These are phyloP conservation scores for Lochmaea capreae DNA, from an alignment of 2,888 invertebrate genomes.

Conservation along the genomic window DNA sequence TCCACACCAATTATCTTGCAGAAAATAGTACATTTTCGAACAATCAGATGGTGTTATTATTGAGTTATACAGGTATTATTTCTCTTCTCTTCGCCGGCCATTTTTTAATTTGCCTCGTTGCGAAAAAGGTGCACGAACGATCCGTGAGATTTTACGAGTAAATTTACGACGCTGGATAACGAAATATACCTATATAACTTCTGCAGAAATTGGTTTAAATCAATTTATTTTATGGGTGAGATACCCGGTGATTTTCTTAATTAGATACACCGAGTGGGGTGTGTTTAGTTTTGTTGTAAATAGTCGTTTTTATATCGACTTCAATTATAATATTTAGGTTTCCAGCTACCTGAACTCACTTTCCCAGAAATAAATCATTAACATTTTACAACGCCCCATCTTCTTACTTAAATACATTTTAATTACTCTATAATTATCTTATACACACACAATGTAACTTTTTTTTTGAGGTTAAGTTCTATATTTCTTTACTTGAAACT, in stretches of 20 bases:
- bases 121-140: conserved; percentile 43
- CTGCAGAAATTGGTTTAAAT: conserved; percentile 46
- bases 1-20: conserved; percentile 48
- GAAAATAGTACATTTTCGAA: conserved; percentile 38
- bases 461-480: too few relatives aligned
- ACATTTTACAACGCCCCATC: too few relatives aligned
- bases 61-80: conserved; percentile 52
- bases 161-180: conserved; percentile 46
- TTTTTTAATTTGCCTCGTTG: conserved; percentile 47
- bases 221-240: conserved; percentile 44
- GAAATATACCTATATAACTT: conserved; percentile 41
- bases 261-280: conserved; percentile 35
- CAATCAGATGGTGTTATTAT: conserved; percentile 52
- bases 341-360: conserved; percentile 20
- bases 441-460: too few relatives aligned
- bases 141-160: conserved; percentile 46
- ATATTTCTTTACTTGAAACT: too few relatives aligned
- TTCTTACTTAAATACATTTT: neutral
- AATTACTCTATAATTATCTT: too few relatives aligned
- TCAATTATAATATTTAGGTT: conserved; percentile 20
- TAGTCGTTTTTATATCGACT: conserved; percentile 24
- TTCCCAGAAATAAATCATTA: neutral
- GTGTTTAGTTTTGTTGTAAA: conserved; percentile 33
- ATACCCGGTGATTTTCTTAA: conserved; percentile 43
- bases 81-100: conserved; percentile 44